These are phyloP conservation scores for Lepus timidus DNA, from an alignment of 2,113 vertebrate species.

Conservation along the genomic window DNA sequence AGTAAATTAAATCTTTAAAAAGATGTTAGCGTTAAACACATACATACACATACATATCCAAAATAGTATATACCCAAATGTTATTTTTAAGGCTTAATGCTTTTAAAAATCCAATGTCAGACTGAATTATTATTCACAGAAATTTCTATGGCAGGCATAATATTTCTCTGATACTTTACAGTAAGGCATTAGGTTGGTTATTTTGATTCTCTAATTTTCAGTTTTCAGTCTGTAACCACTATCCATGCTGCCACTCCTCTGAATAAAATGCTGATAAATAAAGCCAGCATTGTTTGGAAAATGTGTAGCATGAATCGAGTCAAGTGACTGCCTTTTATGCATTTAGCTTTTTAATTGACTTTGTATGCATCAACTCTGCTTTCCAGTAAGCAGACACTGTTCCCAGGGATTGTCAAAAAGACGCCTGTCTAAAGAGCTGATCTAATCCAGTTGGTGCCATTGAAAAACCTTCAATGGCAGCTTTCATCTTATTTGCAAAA, in stretches of 20 bases:
- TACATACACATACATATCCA: rapidly evolving
- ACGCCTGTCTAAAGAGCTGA: slow-evolving; percentile 73
- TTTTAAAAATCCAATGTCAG: neutral
- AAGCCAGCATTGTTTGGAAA: slow-evolving; percentile 61
- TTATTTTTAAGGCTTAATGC: neutral
- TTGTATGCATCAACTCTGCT: slow-evolving; percentile 67
- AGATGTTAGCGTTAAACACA: neutral
- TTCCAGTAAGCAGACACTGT: slow-evolving; percentile 72
- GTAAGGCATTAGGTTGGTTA: slow-evolving; percentile 26
- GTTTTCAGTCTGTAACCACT: slow-evolving; percentile 51
- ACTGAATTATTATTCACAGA: slow-evolving; percentile 40
- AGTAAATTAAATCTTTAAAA: no score
- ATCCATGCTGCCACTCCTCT: neutral
- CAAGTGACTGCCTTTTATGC: slow-evolving; percentile 54
- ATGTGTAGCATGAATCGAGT: neutral
- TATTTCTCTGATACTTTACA: slow-evolving; percentile 47
- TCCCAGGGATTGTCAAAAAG: slow-evolving; percentile 77
- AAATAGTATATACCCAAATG: neutral
- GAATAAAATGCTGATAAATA: slow-evolving; percentile 9
- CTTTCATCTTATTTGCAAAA: slow-evolving; percentile 72
- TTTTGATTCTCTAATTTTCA: slow-evolving; percentile 57
- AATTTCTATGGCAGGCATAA: neutral
- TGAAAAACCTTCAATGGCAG: slow-evolving; percentile 80
- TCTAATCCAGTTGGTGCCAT: slow-evolving; percentile 77
- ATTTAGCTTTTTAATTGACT: slow-evolving; percentile 77